Evolutionary conservation across 1,140 invertebrate species (phyloP).

Genomic region (Danaus melanippus): DNA sequence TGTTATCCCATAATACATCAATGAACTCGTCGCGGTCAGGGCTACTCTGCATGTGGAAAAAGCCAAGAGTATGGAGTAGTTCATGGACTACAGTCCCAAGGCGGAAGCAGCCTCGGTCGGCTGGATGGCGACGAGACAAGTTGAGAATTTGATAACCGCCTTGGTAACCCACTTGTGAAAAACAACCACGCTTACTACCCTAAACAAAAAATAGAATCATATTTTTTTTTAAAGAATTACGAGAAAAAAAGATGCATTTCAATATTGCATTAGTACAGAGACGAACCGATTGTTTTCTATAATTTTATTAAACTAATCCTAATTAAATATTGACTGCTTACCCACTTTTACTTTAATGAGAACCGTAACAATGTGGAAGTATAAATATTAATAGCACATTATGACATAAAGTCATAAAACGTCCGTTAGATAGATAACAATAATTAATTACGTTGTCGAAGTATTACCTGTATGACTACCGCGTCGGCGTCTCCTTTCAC

Average conservation of each 20-base stretch:
- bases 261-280: no score
- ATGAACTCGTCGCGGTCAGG: slow-evolving; percentile 81
- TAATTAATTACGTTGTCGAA: neutral
- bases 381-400: no score
- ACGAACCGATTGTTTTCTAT: no score
- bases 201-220: slow-evolving; percentile 28
- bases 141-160: slow-evolving; percentile 70
- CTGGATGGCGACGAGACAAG: slow-evolving; percentile 59
- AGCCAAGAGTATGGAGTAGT: slow-evolving; percentile 78
- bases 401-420: no score
- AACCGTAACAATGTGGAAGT: no score
- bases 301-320: no score
- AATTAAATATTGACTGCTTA: no score
- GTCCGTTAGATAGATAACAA: neutral
- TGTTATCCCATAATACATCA: slow-evolving; percentile 78
- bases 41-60: slow-evolving; percentile 82
- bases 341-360: no score
- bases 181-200: slow-evolving; percentile 69
- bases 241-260: no score
- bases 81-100: slow-evolving; percentile 78
- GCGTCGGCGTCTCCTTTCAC: slow-evolving; percentile 56
- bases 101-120: slow-evolving; percentile 68
- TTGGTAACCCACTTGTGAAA: slow-evolving; percentile 68
- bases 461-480: slow-evolving; percentile 62
- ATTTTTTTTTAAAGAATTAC: neutral